Conservation (phyloP, 2,888 invertebrate genomes). For the Gasteruption jaculator region DNA sequence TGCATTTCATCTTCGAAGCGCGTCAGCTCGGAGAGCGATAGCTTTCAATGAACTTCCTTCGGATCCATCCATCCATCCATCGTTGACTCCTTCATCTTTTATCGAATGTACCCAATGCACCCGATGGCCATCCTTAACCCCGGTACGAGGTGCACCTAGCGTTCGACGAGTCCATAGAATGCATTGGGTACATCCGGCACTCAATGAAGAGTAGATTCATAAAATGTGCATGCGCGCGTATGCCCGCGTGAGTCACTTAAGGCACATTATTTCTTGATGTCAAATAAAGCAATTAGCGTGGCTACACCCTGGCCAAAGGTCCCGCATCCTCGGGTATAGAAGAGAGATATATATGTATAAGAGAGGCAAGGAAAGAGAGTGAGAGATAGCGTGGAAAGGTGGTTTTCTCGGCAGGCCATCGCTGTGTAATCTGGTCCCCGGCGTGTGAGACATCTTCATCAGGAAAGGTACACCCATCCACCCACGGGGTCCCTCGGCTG, state of each 20-base stretch:
- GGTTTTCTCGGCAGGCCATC: too few relatives aligned
- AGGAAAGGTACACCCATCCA: constrained; percentile 27
- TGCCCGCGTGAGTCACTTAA: constrained; percentile 19
- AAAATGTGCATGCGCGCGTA: constrained; percentile 29
- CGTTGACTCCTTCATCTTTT: constrained; percentile 48
- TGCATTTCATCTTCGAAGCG: constrained; percentile 49
- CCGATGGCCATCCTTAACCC: constrained; percentile 23
- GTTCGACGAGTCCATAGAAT: too few relatives aligned
- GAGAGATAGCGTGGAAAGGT: too few relatives aligned
- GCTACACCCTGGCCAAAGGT: constrained; percentile 48
- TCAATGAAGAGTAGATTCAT: too few relatives aligned
- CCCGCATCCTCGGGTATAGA: constrained; percentile 41
- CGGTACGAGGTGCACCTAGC: too few relatives aligned
- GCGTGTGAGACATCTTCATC: constrained; percentile 53
- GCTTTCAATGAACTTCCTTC: too few relatives aligned
- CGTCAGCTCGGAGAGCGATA: constrained; percentile 50
- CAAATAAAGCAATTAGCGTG: constrained; percentile 53
- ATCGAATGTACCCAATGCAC: constrained; percentile 44
- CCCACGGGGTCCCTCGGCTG: constrained; percentile 25
- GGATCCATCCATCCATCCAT: constrained; percentile 36
- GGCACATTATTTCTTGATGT: constrained; percentile 51
- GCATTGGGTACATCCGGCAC: too few relatives aligned
- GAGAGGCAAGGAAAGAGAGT: too few relatives aligned
- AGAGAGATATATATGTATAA: too few relatives aligned
- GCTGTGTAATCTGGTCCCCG: constrained; percentile 50